Conservation (phyloP, 2,113 vertebrate genomes). For the Varanus komodoensis region DNA sequence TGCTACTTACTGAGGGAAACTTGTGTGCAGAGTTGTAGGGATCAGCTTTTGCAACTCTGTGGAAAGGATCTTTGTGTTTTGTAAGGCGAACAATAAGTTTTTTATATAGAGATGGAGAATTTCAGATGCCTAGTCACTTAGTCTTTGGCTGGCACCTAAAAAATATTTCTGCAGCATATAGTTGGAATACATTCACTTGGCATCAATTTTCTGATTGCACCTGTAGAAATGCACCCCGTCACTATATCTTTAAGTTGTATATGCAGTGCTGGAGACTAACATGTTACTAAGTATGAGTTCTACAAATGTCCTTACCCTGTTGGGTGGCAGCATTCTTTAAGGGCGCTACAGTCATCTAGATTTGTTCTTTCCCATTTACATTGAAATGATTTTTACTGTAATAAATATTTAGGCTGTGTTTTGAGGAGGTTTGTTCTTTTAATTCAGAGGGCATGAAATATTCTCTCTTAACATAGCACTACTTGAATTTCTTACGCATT, state of each 20-base stretch:
- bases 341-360: not conserved
- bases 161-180: not conserved
- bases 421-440: not conserved
- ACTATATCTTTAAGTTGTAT: not conserved
- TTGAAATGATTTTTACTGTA: not conserved
- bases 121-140: not conserved
- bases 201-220: not conserved
- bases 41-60: not conserved
- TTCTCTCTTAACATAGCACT: not conserved
- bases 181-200: not conserved
- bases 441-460: not conserved
- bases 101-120: not conserved
- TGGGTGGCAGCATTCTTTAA: not conserved
- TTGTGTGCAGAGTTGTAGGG: not conserved
- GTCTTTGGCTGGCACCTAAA: not conserved
- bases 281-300: not conserved
- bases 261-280: not conserved
- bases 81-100: not conserved
- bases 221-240: not conserved
- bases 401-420: not conserved
- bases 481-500: not conserved
- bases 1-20: constrained; percentile 2
- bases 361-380: not conserved
- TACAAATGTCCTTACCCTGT: not conserved
- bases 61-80: not conserved